Evolutionary conservation across 1,140 invertebrate species (phyloP).

Genomic region (Diachasmimorpha longicaudata): DNA sequence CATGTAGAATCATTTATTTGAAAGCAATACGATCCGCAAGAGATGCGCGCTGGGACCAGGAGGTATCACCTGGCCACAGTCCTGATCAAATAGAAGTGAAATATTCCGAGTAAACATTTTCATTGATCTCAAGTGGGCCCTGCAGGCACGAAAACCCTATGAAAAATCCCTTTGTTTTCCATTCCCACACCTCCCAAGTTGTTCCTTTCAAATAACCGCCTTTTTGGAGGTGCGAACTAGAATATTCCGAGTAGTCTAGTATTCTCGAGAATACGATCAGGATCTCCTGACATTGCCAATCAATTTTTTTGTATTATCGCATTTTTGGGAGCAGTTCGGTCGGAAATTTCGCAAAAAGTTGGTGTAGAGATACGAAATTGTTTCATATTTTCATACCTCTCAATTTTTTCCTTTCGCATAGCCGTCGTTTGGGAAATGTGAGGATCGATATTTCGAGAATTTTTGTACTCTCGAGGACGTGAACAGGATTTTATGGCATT

Average conservation of each 20-base stretch:
- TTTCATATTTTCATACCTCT: conserved; percentile 42
- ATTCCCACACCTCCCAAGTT: conserved; percentile 37
- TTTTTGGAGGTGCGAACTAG: not conserved
- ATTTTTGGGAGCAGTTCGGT: no score
- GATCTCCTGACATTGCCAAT: no score
- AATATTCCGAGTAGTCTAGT: no score
- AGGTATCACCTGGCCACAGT: conserved; percentile 55
- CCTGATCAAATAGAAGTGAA: conserved; percentile 58
- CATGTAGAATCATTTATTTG: not conserved
- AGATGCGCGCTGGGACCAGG: conserved; percentile 27
- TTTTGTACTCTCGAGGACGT: not conserved
- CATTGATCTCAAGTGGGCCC: conserved; percentile 33
- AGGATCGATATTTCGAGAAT: not conserved
- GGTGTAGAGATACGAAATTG: conserved; percentile 25
- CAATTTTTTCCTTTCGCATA: not conserved
- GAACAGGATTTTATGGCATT: not conserved
- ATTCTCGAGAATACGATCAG: no score
- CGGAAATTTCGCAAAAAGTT: no score
- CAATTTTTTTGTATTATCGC: no score
- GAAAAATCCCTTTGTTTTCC: conserved; percentile 36
- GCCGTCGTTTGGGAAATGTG: not conserved
- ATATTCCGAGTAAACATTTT: conserved; percentile 46
- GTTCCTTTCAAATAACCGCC: not conserved
- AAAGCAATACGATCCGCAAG: not conserved
- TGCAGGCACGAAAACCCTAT: conserved; percentile 17